Evolutionary conservation across 2,888 invertebrate genomes (phyloP).

Genomic region (Escarpia spicata): DNA sequence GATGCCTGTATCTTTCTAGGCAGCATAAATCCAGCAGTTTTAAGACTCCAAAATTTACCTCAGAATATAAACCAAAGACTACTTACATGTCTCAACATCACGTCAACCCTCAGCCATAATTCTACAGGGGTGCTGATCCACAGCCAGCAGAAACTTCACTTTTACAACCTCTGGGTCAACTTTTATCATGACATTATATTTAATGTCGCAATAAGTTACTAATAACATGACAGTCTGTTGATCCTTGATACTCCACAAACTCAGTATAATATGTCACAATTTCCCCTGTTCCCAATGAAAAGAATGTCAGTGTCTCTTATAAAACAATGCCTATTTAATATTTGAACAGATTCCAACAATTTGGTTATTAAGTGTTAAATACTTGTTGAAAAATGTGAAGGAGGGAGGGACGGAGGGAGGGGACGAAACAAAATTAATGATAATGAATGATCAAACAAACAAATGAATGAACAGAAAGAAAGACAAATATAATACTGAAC

Average conservation of each 20-base stretch:
- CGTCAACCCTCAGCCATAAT: neutral
- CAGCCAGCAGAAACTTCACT: neutral
- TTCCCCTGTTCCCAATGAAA: neutral
- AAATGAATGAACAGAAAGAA: neutral
- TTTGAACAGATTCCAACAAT: too few species aligned
- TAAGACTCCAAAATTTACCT: neutral
- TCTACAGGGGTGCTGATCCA: neutral
- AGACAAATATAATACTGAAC: neutral
- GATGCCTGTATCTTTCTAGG: neutral
- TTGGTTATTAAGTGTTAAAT: too few species aligned
- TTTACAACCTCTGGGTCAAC: neutral
- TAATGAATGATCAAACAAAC: too few species aligned
- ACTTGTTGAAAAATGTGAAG: too few species aligned
- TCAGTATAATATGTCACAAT: neutral
- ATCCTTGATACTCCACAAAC: neutral
- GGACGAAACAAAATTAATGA: too few species aligned
- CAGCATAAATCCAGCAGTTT: neutral
- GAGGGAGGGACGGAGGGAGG: too few species aligned
- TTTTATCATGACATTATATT: neutral
- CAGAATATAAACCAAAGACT: neutral
- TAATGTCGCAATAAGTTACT: conserved; percentile 1
- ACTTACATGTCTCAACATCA: neutral
- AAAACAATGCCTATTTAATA: too few species aligned
- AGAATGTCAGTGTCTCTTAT: too few species aligned
- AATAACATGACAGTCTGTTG: conserved; percentile 1